Base-by-base conservation (phyloP, 1,140 invertebrate species). In the Coboldia fuscipes region DNA sequence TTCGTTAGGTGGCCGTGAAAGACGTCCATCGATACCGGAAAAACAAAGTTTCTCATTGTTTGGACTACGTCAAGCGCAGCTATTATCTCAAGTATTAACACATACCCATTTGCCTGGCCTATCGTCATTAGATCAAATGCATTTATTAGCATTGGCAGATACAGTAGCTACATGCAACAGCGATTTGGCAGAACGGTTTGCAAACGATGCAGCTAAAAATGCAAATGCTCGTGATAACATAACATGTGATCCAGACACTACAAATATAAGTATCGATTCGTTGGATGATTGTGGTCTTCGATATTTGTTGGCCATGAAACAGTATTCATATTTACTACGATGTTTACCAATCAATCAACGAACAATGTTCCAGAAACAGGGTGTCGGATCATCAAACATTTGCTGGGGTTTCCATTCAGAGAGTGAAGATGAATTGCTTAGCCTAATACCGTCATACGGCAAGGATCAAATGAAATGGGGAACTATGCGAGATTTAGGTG, bases 381-480 rank as follows among this genome's bases (percentile, higher is more conserved):
- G 94, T 12, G 75, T 99, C 1, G 79, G 78, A 5, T 81, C 83
- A 1, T 81, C 86, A 36, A 89, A 96, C 57, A 63, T 98, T 10
- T 89, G 96, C 8, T 99, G 96, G 96, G 96, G 93, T 2, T 98
- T 92, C 57, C 94, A 99, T 60, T 97, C 92, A 0, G 94, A 98
- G 57, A 86, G 86, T 19, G 85, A 96, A 58, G 90, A 96, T 48
- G 94, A 97, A 55, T 57, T 98, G 20, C 56, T 98, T 2, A 75
- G 79, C 35, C 57, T 96, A 13, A 78, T 97, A 41, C 92, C 93
- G 1, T 81, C 76, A 14, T 82, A 83, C 53, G 67, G 75, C 0
- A 85, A 85, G 53, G 73, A 72, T 37, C 73, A 73, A 44, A 71
- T 78, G 0, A 83, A 75, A 15, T 99, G 96, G 96, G 63, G 67